A percentile compares a stretch with the other conserved stretches of the same genome.
Evolutionary conservation across 2,113 vertebrate species (phyloP).

Genomic region (Prunella himalayana): DNA sequence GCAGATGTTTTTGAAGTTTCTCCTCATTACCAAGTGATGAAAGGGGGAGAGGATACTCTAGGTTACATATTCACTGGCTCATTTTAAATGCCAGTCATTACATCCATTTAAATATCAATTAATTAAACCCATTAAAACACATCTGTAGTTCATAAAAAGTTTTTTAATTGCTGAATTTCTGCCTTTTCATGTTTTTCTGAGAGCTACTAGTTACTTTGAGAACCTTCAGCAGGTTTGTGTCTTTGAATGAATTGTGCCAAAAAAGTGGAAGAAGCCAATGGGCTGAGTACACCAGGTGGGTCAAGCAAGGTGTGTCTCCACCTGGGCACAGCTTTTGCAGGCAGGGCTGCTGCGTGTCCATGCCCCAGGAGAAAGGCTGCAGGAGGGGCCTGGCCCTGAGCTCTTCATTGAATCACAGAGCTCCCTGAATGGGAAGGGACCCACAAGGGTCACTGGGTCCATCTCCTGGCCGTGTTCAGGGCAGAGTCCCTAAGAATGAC

Average conservation of each 20-base stretch:
- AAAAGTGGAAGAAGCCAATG: background rate
- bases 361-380: background rate
- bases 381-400: background rate
- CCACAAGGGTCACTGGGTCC: background rate
- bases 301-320: background rate
- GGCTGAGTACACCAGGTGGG: too few relatives aligned
- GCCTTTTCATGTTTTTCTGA: background rate
- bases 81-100: background rate
- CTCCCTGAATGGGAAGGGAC: background rate
- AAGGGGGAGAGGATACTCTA: background rate
- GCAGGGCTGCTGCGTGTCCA: background rate
- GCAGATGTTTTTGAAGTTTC: background rate
- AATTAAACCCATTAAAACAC: background rate
- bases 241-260: background rate
- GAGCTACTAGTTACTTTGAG: background rate
- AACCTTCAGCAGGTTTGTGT: background rate
- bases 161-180: background rate
- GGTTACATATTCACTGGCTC: background rate
- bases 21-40: background rate
- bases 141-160: background rate
- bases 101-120: background rate
- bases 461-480: background rate
- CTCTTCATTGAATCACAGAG: background rate
- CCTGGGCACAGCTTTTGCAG: background rate
- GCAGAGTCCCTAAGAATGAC: too few relatives aligned